Evolutionary conservation across 2,113 vertebrate species (phyloP).

Genomic region (Oryzias melastigma): DNA sequence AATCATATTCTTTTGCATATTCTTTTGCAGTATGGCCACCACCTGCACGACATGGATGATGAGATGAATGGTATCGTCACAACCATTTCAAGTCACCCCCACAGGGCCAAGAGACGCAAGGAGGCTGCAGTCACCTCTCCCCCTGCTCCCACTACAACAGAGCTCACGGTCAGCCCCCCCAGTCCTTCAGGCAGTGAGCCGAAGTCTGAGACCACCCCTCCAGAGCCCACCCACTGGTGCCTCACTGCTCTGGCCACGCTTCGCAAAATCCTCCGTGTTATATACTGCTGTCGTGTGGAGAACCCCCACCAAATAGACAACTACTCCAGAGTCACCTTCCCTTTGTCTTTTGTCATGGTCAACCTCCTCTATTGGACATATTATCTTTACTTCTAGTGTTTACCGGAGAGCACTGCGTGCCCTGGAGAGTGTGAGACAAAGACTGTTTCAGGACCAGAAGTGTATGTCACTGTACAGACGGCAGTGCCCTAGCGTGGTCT

Average conservation of each 20-base stretch:
- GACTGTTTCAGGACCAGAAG: conserved; percentile 26
- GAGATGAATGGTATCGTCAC: conserved; percentile 83
- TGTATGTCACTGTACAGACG: conserved; percentile 48
- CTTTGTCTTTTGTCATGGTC: conserved; percentile 86
- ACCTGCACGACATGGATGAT: conserved; percentile 76
- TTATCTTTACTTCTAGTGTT: conserved; percentile 86
- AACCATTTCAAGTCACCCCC: conserved; percentile 74
- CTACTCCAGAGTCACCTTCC: conserved; percentile 87
- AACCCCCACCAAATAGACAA: conserved; percentile 93
- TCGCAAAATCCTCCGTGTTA: conserved; percentile 75
- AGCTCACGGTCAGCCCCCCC: conserved; percentile 61
- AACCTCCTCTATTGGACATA: conserved; percentile 92
- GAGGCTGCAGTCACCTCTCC: conserved; percentile 43
- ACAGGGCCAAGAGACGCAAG: conserved; percentile 67
- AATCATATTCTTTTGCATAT: neutral
- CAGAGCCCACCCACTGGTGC: conserved; percentile 64
- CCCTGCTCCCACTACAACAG: conserved; percentile 38
- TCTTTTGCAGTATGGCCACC: conserved; percentile 69
- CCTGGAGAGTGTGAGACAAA: conserved; percentile 27
- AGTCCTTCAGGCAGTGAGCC: conserved; percentile 62
- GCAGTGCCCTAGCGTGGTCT: conserved; percentile 35
- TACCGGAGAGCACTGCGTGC: conserved; percentile 19
- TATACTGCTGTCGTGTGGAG: conserved; percentile 83
- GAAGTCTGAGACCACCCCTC: conserved; percentile 65
- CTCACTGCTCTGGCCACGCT: conserved; percentile 64